These are phyloP conservation scores for Cerastis leucographa DNA, from an alignment of 2,888 invertebrate species.

Conservation along the genomic window DNA sequence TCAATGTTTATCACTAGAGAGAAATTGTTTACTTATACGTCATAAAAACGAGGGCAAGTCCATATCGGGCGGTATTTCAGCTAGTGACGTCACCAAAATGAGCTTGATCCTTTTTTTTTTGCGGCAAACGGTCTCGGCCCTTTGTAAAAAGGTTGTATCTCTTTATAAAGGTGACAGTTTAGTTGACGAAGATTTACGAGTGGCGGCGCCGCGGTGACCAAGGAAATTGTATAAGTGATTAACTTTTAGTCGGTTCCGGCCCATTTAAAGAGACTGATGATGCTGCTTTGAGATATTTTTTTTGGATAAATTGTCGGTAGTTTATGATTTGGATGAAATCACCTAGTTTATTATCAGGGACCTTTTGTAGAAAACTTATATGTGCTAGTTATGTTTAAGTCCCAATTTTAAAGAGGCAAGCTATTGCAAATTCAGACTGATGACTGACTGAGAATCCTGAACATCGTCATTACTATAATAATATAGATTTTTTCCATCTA, in stretches of 20 bases:
- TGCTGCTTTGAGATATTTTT: conserved; percentile 16
- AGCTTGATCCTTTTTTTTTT: conserved; percentile 63
- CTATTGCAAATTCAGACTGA: background rate
- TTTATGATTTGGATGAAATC: background rate
- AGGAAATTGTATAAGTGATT: conserved; percentile 73
- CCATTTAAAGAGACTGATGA: conserved; percentile 58
- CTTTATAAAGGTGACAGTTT: conserved; percentile 79
- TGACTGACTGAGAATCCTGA: background rate
- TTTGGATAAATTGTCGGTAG: conserved; percentile 2
- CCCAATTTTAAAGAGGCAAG: background rate
- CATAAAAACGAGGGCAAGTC: conserved; percentile 52
- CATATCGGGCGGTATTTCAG: conserved; percentile 42
- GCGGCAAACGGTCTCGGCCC: conserved; percentile 55
- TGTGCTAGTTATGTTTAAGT: background rate
- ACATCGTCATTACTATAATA: too few species aligned
- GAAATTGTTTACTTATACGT: conserved; percentile 47
- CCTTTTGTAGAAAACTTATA: too few species aligned
- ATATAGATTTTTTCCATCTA: too few species aligned
- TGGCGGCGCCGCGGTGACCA: conserved; percentile 66
- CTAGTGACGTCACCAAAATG: conserved; percentile 58
- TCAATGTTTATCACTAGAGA: conserved; percentile 47
- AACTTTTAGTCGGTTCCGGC: conserved; percentile 64
- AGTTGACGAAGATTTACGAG: conserved; percentile 80
- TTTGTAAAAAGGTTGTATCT: conserved; percentile 74
- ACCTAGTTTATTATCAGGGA: background rate